phyloP scores from a whole-genome alignment of 2,113 vertebrate genomes.

The Xiphorhynchus elegans region DNA sequence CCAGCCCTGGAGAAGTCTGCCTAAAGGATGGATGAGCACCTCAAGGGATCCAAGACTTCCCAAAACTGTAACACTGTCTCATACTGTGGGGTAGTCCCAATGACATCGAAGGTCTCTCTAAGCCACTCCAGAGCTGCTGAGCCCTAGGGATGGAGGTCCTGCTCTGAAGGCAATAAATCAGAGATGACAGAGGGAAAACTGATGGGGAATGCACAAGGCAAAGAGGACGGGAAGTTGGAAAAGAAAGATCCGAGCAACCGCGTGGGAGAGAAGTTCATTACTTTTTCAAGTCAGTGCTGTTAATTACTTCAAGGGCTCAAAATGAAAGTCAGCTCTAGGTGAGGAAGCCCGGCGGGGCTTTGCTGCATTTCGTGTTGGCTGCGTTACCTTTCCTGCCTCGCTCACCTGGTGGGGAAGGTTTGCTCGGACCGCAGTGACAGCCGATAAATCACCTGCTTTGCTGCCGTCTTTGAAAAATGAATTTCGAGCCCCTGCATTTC shows the following conservation, averaged over 20 bases:
- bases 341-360: slow-evolving; percentile 50
- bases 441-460: slow-evolving; percentile 77
- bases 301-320: slow-evolving; percentile 67
- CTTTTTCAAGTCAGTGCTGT: slow-evolving; percentile 16
- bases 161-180: slow-evolving; percentile 13
- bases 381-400: slow-evolving; percentile 51
- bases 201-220: fast-evolving
- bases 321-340: slow-evolving; percentile 50
- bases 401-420: slow-evolving; percentile 75
- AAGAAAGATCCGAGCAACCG: not conserved
- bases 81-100: not conserved
- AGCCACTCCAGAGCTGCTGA: not conserved
- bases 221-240: not conserved
- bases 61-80: not conserved
- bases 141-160: not conserved
- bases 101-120: not conserved
- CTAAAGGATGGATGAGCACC: not conserved
- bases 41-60: not conserved
- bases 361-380: slow-evolving; percentile 33
- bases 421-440: slow-evolving; percentile 68
- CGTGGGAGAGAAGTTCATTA: not conserved
- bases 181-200: not conserved
- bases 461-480: slow-evolving; percentile 79
- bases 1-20: not conserved
- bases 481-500: slow-evolving; percentile 60